Percentiles rank a stretch among this genome's conserved stretches.
Conservation (phyloP, 2,797 vertebrate species). For the Poeciliopsis presidionis region DNA sequence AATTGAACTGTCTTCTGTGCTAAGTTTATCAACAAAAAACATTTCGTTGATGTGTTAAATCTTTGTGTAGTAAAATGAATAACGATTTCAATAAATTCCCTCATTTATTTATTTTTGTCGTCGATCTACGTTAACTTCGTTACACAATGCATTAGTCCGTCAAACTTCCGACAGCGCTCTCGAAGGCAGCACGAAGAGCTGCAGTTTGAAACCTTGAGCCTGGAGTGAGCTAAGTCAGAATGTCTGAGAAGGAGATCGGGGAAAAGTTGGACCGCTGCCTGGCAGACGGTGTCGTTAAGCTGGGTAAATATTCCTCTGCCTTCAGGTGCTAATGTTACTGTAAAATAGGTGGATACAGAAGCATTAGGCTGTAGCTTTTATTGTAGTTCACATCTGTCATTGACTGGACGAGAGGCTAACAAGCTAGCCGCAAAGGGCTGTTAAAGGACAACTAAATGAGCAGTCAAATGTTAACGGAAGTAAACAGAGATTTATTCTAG, state of each 20-base stretch:
- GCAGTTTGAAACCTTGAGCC: constrained; percentile 52
- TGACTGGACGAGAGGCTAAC: constrained; percentile 64
- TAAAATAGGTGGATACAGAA: not conserved
- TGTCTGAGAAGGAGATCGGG: constrained; percentile 83
- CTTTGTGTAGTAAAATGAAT: not conserved
- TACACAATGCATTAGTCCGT: accelerated
- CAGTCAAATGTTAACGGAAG: not conserved
- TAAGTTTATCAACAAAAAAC: not conserved
- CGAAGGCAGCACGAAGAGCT: constrained; percentile 48
- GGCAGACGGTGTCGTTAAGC: constrained; percentile 80
- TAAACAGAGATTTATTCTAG: not conserved
- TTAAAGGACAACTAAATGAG: constrained; percentile 57
- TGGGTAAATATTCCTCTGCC: constrained; percentile 71
- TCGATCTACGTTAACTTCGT: not conserved
- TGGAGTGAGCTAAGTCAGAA: constrained; percentile 64
- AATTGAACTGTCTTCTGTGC: accelerated
- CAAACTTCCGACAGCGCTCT: not conserved
- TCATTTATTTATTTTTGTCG: not conserved
- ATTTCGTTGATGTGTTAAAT: not conserved
- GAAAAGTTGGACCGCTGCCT: constrained; percentile 84
- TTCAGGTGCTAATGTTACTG: not conserved
- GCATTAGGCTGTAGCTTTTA: not conserved
- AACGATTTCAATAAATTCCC: not conserved
- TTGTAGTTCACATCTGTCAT: constrained; percentile 53
- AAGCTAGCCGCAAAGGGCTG: constrained; percentile 60